phyloP scores from a whole-genome alignment of 2,888 invertebrate genomes.

The Gymnoscelis rufifasciata region DNA sequence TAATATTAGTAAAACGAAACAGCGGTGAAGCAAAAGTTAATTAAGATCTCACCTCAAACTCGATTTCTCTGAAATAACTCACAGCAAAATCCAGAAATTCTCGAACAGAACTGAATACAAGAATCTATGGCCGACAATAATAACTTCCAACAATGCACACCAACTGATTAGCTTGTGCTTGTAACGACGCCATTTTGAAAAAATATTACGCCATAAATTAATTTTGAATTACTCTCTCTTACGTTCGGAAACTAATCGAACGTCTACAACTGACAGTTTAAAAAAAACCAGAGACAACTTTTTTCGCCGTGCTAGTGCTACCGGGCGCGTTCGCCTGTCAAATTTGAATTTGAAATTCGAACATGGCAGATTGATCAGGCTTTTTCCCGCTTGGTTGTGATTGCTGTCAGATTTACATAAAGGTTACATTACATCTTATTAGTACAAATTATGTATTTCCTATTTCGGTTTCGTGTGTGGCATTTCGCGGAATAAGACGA shows the following conservation, averaged over 20 bases:
- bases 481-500: not conserved
- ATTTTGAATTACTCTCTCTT: slow-evolving; percentile 65
- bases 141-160: slow-evolving; percentile 41
- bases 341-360: slow-evolving; percentile 60
- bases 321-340: slow-evolving; percentile 47
- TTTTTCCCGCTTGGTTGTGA: slow-evolving; percentile 40
- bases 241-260: slow-evolving; percentile 62
- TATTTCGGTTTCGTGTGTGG: slow-evolving; percentile 4
- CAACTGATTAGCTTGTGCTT: slow-evolving; percentile 55
- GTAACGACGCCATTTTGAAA: slow-evolving; percentile 51
- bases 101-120: slow-evolving; percentile 34
- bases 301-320: slow-evolving; percentile 30
- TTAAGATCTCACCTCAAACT: not conserved
- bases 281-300: slow-evolving; percentile 14
- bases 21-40: not conserved
- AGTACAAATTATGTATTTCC: slow-evolving; percentile 9
- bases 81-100: slow-evolving; percentile 32
- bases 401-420: slow-evolving; percentile 46
- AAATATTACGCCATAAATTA: slow-evolving; percentile 61
- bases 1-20: no score
- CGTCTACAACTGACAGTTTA: slow-evolving; percentile 9
- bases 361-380: slow-evolving; percentile 40
- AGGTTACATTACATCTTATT: slow-evolving; percentile 17
- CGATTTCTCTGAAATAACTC: not conserved
- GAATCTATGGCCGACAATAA: slow-evolving; percentile 43